These are phyloP conservation scores for Gastracanthus pulcherrimus DNA, from an alignment of 2,888 invertebrate genomes.

Conservation along the genomic window DNA sequence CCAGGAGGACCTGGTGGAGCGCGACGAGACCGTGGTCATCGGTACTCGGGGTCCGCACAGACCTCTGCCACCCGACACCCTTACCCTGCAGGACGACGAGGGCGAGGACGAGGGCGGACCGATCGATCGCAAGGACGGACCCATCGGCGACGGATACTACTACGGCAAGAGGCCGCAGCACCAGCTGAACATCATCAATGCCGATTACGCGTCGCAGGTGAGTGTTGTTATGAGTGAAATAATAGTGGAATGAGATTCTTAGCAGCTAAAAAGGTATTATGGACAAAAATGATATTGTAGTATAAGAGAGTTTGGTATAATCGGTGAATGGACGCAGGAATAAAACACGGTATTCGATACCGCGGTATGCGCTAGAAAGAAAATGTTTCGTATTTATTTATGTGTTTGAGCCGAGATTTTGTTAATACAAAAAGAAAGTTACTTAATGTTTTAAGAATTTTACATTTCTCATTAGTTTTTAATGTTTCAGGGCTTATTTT, in stretches of 20 bases:
- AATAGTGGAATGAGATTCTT: neutral
- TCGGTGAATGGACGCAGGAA: no score
- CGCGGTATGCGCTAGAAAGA: no score
- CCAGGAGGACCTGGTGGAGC: conserved; percentile 72
- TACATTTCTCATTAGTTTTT: no score
- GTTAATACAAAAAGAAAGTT: no score
- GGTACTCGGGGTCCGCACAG: conserved; percentile 80
- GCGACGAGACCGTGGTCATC: conserved; percentile 80
- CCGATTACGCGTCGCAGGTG: conserved; percentile 73
- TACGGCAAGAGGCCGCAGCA: conserved; percentile 53
- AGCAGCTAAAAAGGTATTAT: neutral
- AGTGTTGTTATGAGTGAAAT: neutral
- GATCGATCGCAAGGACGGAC: conserved; percentile 46
- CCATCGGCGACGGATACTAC: conserved; percentile 10
- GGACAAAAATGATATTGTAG: no score
- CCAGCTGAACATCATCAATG: conserved; percentile 75
- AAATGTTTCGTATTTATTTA: no score
- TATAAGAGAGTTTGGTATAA: no score
- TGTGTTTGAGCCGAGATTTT: neutral
- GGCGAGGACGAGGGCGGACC: no score
- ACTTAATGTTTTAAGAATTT: no score
- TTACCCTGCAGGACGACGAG: conserved; percentile 63
- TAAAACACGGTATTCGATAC: no score
- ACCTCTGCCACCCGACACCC: conserved; percentile 76
- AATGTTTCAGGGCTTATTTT: no score